phyloP scores from a whole-genome alignment of 2,797 vertebrate species.

The Sebastes nivosus region DNA sequence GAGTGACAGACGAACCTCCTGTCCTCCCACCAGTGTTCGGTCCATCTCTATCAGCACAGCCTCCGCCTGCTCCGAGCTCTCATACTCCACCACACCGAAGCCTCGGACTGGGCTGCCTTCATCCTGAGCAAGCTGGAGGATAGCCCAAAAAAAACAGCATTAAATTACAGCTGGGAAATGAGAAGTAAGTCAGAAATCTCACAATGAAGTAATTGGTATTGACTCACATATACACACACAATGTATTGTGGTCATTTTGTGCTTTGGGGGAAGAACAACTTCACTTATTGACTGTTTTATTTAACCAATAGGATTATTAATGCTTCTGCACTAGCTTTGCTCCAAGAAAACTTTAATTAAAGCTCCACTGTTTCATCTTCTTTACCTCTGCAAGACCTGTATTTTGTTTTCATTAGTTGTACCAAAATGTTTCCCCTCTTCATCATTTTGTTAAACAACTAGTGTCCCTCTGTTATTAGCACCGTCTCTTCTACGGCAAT shows the following conservation, averaged over 20 bases:
- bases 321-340: background rate
- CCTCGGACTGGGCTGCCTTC: conserved; percentile 89
- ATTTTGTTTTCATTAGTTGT: background rate
- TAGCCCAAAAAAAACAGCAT: background rate
- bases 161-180: background rate
- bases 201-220: background rate
- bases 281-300: background rate
- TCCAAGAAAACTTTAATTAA: conserved; percentile 5
- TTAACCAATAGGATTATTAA: background rate
- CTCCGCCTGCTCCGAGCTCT: conserved; percentile 91
- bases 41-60: conserved; percentile 85
- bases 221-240: background rate
- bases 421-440: background rate
- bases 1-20: conserved; percentile 89
- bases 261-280: background rate
- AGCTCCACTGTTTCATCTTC: background rate
- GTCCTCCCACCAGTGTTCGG: conserved; percentile 83
- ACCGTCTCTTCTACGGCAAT: background rate
- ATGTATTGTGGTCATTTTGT: background rate
- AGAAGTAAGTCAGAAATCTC: background rate
- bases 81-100: conserved; percentile 94
- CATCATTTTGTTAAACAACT: background rate
- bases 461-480: background rate
- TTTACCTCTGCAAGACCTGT: background rate
- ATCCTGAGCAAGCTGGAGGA: conserved; percentile 91